Evolutionary conservation across 2,888 invertebrate genomes (phyloP), one percentile per base, ranked within the genome.

Genomic region (Aleiodes testaceus): DNA sequence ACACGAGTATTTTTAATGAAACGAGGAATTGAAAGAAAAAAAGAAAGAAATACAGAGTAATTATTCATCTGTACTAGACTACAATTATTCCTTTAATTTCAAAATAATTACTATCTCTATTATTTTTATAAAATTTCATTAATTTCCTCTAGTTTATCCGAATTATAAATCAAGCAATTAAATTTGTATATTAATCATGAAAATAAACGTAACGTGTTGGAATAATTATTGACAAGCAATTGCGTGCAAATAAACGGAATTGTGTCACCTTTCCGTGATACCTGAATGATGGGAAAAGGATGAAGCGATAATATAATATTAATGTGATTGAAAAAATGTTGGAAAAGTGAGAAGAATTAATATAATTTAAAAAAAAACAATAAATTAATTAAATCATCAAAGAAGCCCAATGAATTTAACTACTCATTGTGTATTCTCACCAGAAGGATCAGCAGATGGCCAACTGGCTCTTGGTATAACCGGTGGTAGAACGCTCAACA

Each of bases 381-480:
- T 6, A 36, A 9, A 36, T n/a, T n/a, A 36, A 36, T 36, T 9
- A 2, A 36, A 36, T 36, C 14, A 45, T 49, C 9, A 49, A 49
- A n/a, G n/a, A 49, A 0, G 49, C 0, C 11, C n/a, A 12, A 49
- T 14, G 16, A 64, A 16, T 63, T 69, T 6, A 9, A 36, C 6
- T 44, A 18, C 3, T 45, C 3, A 14, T 45, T 3, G 49, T 6
- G 49, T 50, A 18, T 20, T 69, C 83, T 85, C 74, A 86, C 86
- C 85, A 68, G 86, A 85, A 36, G 86, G 91, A 79, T 93, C 92
- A 0, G 93, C 92, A 11, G 93, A 93, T 0, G 94, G 94, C 94
- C 93, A 94, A 84, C 93, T 93, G 5, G 93, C 93, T 50, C 93
- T 89, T 0, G 93, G 93, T 67, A 93, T 93, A 65, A 93, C 93